Evolutionary conservation across 2,888 invertebrate genomes (phyloP).

Genomic region (Lasioglossum vierecki): DNA sequence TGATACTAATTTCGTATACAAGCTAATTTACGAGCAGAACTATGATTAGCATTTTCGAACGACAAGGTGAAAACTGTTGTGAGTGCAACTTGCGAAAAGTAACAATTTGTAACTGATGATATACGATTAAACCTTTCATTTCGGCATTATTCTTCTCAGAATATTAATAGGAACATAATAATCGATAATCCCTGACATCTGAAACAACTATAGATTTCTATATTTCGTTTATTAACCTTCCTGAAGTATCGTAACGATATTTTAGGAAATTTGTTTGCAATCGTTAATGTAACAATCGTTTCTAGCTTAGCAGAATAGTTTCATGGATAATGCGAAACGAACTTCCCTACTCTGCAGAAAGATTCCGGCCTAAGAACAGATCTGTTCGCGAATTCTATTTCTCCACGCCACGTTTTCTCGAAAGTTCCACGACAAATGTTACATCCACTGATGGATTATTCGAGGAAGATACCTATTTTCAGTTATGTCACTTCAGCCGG

Average conservation of each 20-base stretch:
- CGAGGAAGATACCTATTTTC: not conserved
- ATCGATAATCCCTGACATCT: not conserved
- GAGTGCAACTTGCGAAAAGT: not conserved
- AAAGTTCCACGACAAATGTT: not conserved
- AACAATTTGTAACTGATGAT: not conserved
- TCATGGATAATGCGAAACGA: not conserved
- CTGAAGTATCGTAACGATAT: not conserved
- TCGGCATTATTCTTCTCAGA: not conserved
- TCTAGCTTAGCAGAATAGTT: not conserved
- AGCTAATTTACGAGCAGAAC: not conserved
- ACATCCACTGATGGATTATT: not conserved
- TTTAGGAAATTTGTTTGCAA: not conserved
- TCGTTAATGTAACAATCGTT: not conserved
- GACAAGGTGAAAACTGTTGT: not conserved
- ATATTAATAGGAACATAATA: slow-evolving; percentile 4
- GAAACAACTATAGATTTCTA: not conserved
- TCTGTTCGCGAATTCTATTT: not conserved
- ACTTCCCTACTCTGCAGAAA: not conserved
- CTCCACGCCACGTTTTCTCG: not conserved
- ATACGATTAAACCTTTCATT: not conserved
- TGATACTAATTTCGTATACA: not conserved
- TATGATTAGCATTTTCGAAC: not conserved
- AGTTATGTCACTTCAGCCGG: slow-evolving; percentile 46
- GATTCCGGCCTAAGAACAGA: not conserved
- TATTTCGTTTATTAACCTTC: not conserved